phyloP scores from a whole-genome alignment of 2,797 vertebrate species.

The Onychomys torridus region DNA sequence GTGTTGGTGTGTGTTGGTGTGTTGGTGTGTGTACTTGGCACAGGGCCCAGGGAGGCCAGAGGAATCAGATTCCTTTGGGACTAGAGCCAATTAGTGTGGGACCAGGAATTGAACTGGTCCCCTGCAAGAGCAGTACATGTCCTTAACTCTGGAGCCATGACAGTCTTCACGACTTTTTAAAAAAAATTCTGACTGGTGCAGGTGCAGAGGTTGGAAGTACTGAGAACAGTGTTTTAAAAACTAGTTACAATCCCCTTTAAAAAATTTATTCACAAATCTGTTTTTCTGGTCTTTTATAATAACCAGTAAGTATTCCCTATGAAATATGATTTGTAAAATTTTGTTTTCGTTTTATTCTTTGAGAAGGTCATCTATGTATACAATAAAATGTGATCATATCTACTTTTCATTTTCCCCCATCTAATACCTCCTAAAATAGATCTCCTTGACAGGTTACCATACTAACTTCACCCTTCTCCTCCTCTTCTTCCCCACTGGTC shows the following conservation, averaged over 20 bases:
- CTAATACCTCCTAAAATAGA: neutral
- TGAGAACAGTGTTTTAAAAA: neutral
- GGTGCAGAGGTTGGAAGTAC: fast-evolving
- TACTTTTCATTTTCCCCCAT: neutral
- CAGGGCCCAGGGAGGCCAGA: neutral
- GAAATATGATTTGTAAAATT: neutral
- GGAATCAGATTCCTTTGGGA: neutral
- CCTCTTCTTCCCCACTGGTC: neutral
- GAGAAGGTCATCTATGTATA: neutral
- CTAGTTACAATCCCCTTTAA: neutral
- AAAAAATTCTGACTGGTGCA: neutral
- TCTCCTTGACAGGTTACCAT: neutral
- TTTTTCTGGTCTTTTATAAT: neutral
- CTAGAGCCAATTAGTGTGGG: neutral
- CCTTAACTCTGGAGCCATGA: neutral
- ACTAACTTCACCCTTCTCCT: too few relatives aligned
- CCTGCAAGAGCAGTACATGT: neutral
- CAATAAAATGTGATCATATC: neutral
- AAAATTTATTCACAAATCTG: neutral
- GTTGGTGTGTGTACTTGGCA: neutral
- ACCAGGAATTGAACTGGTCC: too few relatives aligned
- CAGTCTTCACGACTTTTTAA: neutral
- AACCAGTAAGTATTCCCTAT: neutral
- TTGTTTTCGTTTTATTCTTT: neutral
- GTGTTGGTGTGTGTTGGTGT: too few relatives aligned